These are phyloP conservation scores for Alethe diademata DNA, from an alignment of 2,113 vertebrate species.

Conservation along the genomic window DNA sequence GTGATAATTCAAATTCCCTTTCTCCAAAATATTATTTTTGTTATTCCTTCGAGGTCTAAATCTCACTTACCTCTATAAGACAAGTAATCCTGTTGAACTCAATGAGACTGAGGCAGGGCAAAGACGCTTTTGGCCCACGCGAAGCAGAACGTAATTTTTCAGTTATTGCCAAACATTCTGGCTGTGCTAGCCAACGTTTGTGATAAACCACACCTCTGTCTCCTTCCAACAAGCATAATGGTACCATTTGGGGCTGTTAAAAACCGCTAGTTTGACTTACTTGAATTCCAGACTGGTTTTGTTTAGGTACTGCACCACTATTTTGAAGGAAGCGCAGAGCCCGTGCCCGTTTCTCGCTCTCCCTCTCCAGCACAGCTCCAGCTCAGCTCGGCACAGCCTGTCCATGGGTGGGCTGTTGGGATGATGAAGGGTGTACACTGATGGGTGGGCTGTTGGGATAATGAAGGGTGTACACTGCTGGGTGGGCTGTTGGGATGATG, in stretches of 20 bases:
- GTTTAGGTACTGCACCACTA: slow-evolving; percentile 64
- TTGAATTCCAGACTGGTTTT: slow-evolving; percentile 52
- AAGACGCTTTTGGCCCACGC: neutral
- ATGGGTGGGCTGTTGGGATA: neutral
- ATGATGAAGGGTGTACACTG: slow-evolving; percentile 67
- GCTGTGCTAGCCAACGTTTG: neutral
- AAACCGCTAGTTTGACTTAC: slow-evolving; percentile 52
- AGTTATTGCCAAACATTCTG: neutral
- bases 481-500: slow-evolving; percentile 28
- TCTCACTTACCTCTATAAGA: slow-evolving; percentile 54
- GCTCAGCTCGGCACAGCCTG: slow-evolving; percentile 32
- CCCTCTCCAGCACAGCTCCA: slow-evolving; percentile 34
- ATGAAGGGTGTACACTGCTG: slow-evolving; percentile 66
- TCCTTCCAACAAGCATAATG: slow-evolving; percentile 23
- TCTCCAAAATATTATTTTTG: slow-evolving; percentile 61
- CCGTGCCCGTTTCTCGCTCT: slow-evolving; percentile 38
- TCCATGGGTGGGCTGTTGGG: neutral
- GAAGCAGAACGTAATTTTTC: neutral
- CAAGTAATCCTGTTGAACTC: slow-evolving; percentile 24
- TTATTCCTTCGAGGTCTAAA: slow-evolving; percentile 59
- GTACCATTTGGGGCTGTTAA: slow-evolving; percentile 65
- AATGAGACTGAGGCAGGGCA: slow-evolving; percentile 36
- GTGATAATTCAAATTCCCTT: slow-evolving; percentile 49
- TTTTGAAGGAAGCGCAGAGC: slow-evolving; percentile 67
- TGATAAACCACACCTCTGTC: neutral